Conservation (phyloP, 2,113 vertebrate genomes). For the Leucosticte australis region DNA sequence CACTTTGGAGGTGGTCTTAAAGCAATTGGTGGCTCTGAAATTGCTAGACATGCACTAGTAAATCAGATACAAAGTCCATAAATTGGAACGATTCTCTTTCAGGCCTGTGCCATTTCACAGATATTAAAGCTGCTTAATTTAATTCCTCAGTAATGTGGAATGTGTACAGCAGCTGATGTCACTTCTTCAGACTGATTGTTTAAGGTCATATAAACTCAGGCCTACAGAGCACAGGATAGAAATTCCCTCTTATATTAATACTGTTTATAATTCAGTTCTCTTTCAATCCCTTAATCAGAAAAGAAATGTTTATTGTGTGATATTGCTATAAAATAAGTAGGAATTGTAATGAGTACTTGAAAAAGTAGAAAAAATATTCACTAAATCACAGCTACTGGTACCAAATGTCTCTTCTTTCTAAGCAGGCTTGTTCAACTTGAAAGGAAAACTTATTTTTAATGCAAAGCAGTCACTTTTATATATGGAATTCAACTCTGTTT, state of each 20-base stretch:
- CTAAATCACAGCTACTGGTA: conserved; percentile 17
- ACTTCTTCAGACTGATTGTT: conserved; percentile 51
- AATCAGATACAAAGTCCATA: conserved; percentile 56
- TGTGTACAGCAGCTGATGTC: conserved; percentile 51
- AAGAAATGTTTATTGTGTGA: conserved; percentile 17
- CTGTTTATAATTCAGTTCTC: conserved; percentile 25
- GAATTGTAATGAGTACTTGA: conserved; percentile 33
- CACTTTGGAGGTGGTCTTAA: conserved; percentile 58
- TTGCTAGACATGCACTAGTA: conserved; percentile 34
- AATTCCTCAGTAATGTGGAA: conserved; percentile 42
- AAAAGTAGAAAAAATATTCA: neutral
- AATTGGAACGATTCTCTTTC: conserved; percentile 40
- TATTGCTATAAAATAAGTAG: neutral
- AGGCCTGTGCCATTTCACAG: conserved; percentile 42
- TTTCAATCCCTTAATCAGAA: conserved; percentile 8
- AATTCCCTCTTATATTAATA: conserved; percentile 41
- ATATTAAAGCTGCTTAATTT: conserved; percentile 51
- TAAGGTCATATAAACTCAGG: conserved; percentile 38
- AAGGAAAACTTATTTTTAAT: conserved; percentile 25
- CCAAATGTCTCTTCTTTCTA: conserved; percentile 9
- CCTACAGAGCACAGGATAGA: neutral
- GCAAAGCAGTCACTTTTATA: neutral
- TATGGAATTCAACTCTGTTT: neutral
- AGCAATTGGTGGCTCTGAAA: conserved; percentile 40
- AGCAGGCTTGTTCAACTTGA: conserved; percentile 12